Base-by-base conservation (phyloP, 2,888 invertebrate genomes). In the Netelia inedita region DNA sequence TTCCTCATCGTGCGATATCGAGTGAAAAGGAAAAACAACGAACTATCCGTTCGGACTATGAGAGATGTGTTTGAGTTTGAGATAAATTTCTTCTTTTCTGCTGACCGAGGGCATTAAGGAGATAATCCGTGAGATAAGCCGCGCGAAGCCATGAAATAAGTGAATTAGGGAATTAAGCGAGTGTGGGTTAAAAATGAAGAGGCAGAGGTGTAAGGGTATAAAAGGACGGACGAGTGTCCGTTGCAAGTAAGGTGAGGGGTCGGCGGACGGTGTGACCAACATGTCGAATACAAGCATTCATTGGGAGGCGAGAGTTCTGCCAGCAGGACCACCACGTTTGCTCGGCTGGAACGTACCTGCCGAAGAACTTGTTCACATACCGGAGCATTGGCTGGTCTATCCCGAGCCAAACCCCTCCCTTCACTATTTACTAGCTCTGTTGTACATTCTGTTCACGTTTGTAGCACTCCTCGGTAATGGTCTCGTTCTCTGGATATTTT, bases 401-500 rank as follows among this genome's bases (percentile, higher is more conserved):
- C 95, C 96, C 3, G 97, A 97, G 91, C 98, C 98, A 0, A 97
- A 97, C 81, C 97, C 96, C 84, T 96, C 97, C 73, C 95, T 97
- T 89, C 97, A 98, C 94, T 97, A 97, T 87, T 95, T 97, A 2
- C 94, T 98, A 66, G 97, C 96, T 5, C 94, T 97, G 21, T 94
- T 98, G 35, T 98, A 98, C 92, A 95, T 96, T 73, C 96, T 96
- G 90, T 97, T 97, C 90, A 96, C 96, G 59, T 95, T 97, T 61
- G 94, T 97, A 73, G 95, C 97, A 3, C 94, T 97, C 9, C 93
- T 96, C 55, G 98, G 98, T 85, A 98, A 98, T 93, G 98, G 98
- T 85, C 94, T 98, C 71, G 98, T 98, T 86, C 96, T 98, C 88
- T 98, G 97, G 95, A 95, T 98, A 88, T 98, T 98, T 93, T 95